Conservation (phyloP, 2,888 invertebrate genomes). For the Drosophila meridionalis region DNA sequence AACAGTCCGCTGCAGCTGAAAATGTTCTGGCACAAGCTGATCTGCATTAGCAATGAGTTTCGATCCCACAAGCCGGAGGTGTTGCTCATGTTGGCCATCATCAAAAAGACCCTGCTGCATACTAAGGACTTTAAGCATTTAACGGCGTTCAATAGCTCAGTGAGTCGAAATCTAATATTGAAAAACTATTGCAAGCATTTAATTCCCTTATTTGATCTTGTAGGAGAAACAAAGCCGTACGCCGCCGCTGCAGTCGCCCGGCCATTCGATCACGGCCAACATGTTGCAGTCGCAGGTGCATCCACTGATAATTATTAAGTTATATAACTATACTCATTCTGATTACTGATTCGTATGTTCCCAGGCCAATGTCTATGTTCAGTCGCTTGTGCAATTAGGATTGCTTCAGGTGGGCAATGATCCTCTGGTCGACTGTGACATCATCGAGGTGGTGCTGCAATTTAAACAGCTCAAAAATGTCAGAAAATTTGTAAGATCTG, state of each 20-base stretch:
- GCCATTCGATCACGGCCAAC: slow-evolving; percentile 69
- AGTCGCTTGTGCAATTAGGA: slow-evolving; percentile 81
- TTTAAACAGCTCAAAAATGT: slow-evolving; percentile 77
- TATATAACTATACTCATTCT: too few species aligned
- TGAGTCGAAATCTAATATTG: slow-evolving; percentile 32
- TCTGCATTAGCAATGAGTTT: slow-evolving; percentile 87
- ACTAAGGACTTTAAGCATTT: slow-evolving; percentile 70
- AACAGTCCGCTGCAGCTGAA: slow-evolving; percentile 83
- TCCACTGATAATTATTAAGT: rapidly evolving
- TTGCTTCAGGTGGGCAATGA: slow-evolving; percentile 83
- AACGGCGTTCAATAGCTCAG: slow-evolving; percentile 57
- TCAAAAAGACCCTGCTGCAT: slow-evolving; percentile 85
- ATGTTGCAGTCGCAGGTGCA: slow-evolving; percentile 81
- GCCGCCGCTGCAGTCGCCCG: slow-evolving; percentile 62
- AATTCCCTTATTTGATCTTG: neutral
- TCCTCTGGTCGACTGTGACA: slow-evolving; percentile 79
- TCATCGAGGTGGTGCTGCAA: slow-evolving; percentile 79
- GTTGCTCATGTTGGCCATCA: slow-evolving; percentile 87
- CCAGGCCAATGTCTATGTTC: slow-evolving; percentile 81
- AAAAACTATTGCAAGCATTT: neutral
- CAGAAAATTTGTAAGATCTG: slow-evolving; percentile 63
- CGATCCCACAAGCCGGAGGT: slow-evolving; percentile 88
- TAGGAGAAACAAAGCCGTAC: slow-evolving; percentile 59
- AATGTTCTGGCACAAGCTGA: slow-evolving; percentile 88
- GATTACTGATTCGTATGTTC: neutral